Conservation (phyloP, 2,888 invertebrate genomes). For the Timema podura region DNA sequence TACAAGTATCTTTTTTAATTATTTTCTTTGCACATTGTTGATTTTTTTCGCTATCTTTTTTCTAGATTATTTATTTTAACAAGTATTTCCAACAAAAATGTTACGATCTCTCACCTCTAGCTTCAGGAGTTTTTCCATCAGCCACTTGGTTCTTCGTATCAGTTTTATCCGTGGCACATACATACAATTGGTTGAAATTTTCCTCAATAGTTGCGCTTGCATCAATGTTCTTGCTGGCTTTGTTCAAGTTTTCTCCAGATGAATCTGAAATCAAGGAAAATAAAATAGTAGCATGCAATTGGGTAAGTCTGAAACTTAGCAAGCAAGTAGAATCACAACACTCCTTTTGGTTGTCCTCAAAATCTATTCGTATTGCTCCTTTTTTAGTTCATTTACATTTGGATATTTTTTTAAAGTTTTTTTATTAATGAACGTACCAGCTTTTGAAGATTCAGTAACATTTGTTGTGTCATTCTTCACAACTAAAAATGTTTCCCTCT, state of each 20-base stretch:
- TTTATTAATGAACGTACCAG: neutral
- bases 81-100: slow-evolving; percentile 1
- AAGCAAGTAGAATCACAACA: slow-evolving; percentile 5
- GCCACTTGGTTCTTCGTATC: slow-evolving; percentile 5
- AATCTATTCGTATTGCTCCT: slow-evolving; percentile 2
- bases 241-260: slow-evolving; percentile 1
- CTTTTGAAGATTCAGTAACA: too few relatives aligned
- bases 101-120: neutral
- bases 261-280: neutral
- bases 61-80: neutral
- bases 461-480: neutral
- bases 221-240: slow-evolving; percentile 6
- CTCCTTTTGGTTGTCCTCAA: slow-evolving; percentile 1
- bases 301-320: neutral
- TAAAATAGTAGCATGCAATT: neutral
- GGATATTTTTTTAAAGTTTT: neutral
- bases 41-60: neutral
- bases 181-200: neutral
- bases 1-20: slow-evolving; percentile 8
- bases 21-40: neutral
- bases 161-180: slow-evolving; percentile 5
- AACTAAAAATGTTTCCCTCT: slow-evolving; percentile 4
- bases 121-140: neutral
- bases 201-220: neutral
- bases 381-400: slow-evolving; percentile 7